phyloP scores from a whole-genome alignment of 2,888 invertebrate species.

The Serripes groenlandicus region DNA sequence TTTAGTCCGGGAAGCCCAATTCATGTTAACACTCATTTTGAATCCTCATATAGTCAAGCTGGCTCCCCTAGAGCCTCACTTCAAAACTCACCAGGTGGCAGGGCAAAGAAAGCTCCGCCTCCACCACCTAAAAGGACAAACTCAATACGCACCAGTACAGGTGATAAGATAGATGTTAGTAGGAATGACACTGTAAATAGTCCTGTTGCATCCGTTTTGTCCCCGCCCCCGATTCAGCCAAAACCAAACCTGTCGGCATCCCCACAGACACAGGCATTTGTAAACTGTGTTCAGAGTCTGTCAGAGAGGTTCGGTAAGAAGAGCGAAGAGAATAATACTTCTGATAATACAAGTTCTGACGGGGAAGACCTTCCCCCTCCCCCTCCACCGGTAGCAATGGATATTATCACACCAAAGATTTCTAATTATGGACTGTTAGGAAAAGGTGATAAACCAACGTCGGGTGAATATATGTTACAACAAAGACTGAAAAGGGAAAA shows the following conservation, averaged over 20 bases:
- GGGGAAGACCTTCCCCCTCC: constrained; percentile 84
- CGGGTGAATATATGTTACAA: constrained; percentile 71
- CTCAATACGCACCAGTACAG: constrained; percentile 80
- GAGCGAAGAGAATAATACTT: constrained; percentile 77
- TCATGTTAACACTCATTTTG: constrained; percentile 71
- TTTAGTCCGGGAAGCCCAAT: constrained; percentile 60
- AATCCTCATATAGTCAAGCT: constrained; percentile 62
- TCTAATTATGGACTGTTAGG: constrained; percentile 82
- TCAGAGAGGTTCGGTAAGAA: constrained; percentile 83
- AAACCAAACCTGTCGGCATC: constrained; percentile 68
- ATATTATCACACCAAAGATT: constrained; percentile 83
- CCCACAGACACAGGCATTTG: constrained; percentile 84
- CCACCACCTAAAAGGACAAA: constrained; percentile 87
- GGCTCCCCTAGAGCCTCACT: constrained; percentile 69
- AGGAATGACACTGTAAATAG: constrained; percentile 13
- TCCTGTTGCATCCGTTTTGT: constrained; percentile 43
- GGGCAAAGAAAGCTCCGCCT: constrained; percentile 86
- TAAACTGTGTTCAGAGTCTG: constrained; percentile 85
- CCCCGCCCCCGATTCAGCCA: constrained; percentile 64
- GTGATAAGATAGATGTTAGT: constrained; percentile 13
- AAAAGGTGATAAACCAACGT: constrained; percentile 70
- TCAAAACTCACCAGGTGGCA: constrained; percentile 65
- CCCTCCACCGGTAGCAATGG: constrained; percentile 83
- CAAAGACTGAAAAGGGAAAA: constrained; percentile 68
- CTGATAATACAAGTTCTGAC: constrained; percentile 79